Evolutionary conservation across 2,113 vertebrate genomes (phyloP), one percentile per base, ranked within the genome.

Genomic region (Tupaia tana): DNA sequence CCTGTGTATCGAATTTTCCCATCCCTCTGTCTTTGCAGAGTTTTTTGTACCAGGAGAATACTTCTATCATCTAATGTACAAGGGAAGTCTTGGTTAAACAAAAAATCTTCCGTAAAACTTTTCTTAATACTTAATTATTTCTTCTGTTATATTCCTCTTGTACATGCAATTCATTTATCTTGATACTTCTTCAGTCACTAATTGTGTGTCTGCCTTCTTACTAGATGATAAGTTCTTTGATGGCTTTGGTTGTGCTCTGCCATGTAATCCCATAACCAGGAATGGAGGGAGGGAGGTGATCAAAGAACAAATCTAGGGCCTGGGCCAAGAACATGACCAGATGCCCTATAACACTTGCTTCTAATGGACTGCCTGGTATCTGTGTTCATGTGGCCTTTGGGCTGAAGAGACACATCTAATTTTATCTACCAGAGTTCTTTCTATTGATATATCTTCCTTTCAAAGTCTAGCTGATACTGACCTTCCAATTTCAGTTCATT

Each of bases 41-140:
- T 43, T 82, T 89, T 11, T 22, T 58, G 61, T 75, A 52, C 9
- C 20, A 83, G 64, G 9, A 79, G 4, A 90, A 54, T 9, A 18
- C 11, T 24, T 91, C 78, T 58, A 15, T n/a, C 9, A 83, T 4
- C 58, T 70, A 67, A 67, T 67, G 43, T 56, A 54, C 19, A 66
- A 79, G 43, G 13, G 4, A 83, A 94, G 59, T 58, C 77, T 90
- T 25, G n/a, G 69, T 93, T 96, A 89, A 90, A 20, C 22, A 83
- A 6, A 2, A 59, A 13, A 10, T 70, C n/a, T 79, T 85, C 56
- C 64, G 7, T 79, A 78, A 64, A 92, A 34, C 4, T 11, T 92
- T 94, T 67, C 20, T 20, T 92, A 52, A 87, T 80, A 6, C 13
- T 69, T 70, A 63, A 22, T 89, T 71, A 86, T 34, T 92, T 94